Evolutionary conservation across 2,888 invertebrate genomes (phyloP), one percentile per base, ranked within the genome.

Genomic region (Erynnis tages): DNA sequence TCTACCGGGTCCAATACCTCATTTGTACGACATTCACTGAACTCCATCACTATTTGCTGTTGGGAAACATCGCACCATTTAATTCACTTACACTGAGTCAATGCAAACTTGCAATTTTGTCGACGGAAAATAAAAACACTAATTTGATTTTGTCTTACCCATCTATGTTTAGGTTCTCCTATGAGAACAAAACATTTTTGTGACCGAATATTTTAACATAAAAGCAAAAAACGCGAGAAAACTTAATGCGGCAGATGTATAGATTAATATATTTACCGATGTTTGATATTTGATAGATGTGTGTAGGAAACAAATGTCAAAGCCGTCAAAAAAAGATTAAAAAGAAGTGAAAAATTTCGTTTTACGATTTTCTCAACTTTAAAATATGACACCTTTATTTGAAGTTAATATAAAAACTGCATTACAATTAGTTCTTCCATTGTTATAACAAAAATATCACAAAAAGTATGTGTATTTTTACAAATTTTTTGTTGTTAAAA

Each of bases 31-130:
- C 76, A 79, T 73, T 76, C 85, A 84, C 78, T 82, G 78, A 85
- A 83, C 86, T 88, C 89, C 89, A 89, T 89, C 78, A 86, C 88
- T 82, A 73, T 70, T 73, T 75, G 82, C 89, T 89, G 81, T 76
- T 71, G 75, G 66, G 65, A 80, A 76, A 79, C 70, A 77, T 67
- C 65, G 45, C 74, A 69, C 60, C 57, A 68, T 69, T 61, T 65
- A 71, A 67, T 69, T 65, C 60, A 71, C 72, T 75, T 41, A 41
- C 45, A 54, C 58, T 48, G 49, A 53, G 47, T 68, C 65, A 56
- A 63, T 61, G 56, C 55, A 56, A 35, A 54, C 60, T 63, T 40
- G 54, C 54, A 54, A 59, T 58, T 55, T 48, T 55, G 66, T 58
- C 63, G 61, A 61, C 48, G 62, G 54, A 53, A 54, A 58, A 53